Conservation (phyloP, 1,140 invertebrate genomes). For the Daktulosphaira vitifoliae region DNA sequence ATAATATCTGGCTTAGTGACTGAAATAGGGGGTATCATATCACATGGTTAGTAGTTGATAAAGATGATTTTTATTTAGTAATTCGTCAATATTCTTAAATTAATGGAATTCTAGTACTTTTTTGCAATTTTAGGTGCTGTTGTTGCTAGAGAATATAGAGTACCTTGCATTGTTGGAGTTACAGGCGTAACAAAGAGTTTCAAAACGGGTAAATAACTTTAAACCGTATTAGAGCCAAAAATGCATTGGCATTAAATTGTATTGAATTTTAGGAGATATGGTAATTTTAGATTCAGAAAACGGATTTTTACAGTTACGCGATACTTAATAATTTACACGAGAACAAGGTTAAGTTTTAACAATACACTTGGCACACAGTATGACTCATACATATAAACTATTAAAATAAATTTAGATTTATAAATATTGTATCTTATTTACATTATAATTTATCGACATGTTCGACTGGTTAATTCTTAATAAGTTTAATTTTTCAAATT, state of each 20-base stretch:
- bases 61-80: too few species aligned
- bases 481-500: constrained; percentile 49
- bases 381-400: too few species aligned
- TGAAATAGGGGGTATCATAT: constrained; percentile 75
- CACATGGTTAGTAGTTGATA: constrained; percentile 55
- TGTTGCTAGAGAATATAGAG: constrained; percentile 76
- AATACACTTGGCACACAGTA: too few species aligned
- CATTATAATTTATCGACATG: too few species aligned
- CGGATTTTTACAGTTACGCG: neutral
- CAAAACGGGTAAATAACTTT: constrained; percentile 49
- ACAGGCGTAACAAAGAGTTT: constrained; percentile 58
- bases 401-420: too few species aligned
- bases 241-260: too few species aligned
- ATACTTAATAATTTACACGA: too few species aligned
- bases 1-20: constrained; percentile 70
- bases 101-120: constrained; percentile 34
- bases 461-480: too few species aligned
- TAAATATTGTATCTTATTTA: neutral
- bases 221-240: too few species aligned
- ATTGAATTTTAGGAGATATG: constrained; percentile 10
- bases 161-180: constrained; percentile 72
- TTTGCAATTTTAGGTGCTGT: constrained; percentile 69
- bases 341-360: too few species aligned
- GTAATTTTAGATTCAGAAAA: constrained; percentile 8
- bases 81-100: neutral